A percentile compares a stretch with the other conserved stretches of the same genome.
Conservation (phyloP, 1,140 invertebrate genomes). For the Cheumatopsyche charites region DNA sequence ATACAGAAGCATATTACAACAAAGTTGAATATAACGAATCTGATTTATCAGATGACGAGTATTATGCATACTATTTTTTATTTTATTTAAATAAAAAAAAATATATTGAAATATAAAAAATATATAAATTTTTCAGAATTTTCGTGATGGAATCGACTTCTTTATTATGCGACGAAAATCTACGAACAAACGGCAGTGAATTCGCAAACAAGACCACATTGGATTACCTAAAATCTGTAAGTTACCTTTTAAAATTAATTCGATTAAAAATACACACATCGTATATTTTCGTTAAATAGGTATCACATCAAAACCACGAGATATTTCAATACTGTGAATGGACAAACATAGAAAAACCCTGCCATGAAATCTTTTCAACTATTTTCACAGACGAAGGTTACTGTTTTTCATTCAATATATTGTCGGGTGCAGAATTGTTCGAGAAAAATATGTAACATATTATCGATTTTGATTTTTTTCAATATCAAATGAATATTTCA, state of each 20-base stretch:
- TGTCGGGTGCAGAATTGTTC: conserved; percentile 68
- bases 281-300: background rate
- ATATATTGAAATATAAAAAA: background rate
- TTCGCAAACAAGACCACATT: conserved; percentile 55
- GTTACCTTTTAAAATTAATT: background rate
- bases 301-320: background rate
- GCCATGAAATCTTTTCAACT: background rate
- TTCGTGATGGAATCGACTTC: conserved; percentile 58
- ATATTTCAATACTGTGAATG: background rate
- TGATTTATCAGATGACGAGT: conserved; percentile 61
- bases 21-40: conserved; percentile 51
- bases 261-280: background rate
- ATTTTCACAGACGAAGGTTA: background rate
- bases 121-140: conserved; percentile 48
- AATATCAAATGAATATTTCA: background rate
- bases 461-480: background rate
- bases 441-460: conserved; percentile 46
- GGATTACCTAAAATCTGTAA: conserved; percentile 55
- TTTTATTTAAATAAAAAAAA: background rate
- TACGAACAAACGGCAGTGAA: conserved; percentile 51
- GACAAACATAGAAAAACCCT: background rate
- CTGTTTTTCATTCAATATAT: conserved; percentile 52
- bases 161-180: conserved; percentile 62
- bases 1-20: conserved; percentile 57
- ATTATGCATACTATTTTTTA: conserved; percentile 49